Percentiles rank a stretch among this genome's conserved stretches.
These are phyloP conservation scores for Epinephelus awoara DNA, from an alignment of 2,797 vertebrate genomes.

Conservation along the genomic window DNA sequence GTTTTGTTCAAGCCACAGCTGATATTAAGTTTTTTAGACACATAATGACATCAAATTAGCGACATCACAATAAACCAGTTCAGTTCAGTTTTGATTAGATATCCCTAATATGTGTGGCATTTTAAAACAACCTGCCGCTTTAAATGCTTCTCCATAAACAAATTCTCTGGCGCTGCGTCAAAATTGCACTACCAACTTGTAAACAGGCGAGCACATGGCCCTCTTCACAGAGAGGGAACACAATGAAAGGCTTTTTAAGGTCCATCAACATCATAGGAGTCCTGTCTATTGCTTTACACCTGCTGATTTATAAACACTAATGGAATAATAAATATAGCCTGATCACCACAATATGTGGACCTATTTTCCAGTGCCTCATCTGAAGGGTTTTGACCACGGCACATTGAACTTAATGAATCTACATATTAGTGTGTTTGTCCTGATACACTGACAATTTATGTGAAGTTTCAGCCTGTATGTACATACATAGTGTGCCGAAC, in stretches of 20 bases:
- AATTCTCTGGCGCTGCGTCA: slow-evolving; percentile 52
- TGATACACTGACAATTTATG: background rate
- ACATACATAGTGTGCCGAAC: too few relatives aligned
- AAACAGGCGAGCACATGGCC: slow-evolving; percentile 66
- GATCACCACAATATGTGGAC: slow-evolving; percentile 26
- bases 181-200: slow-evolving; percentile 60
- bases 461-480: too few relatives aligned
- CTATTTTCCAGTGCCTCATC: slow-evolving; percentile 29
- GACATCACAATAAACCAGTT: background rate
- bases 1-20: background rate
- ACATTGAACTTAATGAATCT: slow-evolving; percentile 6
- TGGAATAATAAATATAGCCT: slow-evolving; percentile 28
- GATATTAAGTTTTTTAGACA: background rate
- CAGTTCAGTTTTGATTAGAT: background rate
- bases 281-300: slow-evolving; percentile 29
- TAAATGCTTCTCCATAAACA: slow-evolving; percentile 44
- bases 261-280: slow-evolving; percentile 23
- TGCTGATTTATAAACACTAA: slow-evolving; percentile 43
- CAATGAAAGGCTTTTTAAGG: slow-evolving; percentile 42
- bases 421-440: background rate
- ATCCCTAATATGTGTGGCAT: slow-evolving; percentile 1
- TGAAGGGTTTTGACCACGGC: background rate
- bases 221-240: slow-evolving; percentile 27
- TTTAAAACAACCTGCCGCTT: slow-evolving; percentile 23
- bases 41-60: background rate